Evolutionary conservation across 2,113 vertebrate genomes (phyloP).

Genomic region (Austrofundulus limnaeus): DNA sequence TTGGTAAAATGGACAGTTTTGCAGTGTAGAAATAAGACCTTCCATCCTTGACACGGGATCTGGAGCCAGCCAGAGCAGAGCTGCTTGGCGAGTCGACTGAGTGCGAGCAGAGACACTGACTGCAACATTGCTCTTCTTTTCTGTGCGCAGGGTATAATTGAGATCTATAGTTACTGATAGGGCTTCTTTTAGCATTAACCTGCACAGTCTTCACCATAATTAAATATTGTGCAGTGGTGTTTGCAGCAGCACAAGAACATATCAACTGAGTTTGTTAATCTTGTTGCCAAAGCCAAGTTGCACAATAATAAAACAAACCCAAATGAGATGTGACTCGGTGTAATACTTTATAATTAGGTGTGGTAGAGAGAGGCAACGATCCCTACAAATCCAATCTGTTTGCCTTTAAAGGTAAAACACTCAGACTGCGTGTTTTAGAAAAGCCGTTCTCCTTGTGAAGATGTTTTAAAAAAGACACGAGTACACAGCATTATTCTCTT

Average conservation of each 20-base stretch:
- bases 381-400: slow-evolving; percentile 28
- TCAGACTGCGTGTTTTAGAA: slow-evolving; percentile 1
- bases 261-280: slow-evolving; percentile 40
- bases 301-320: slow-evolving; percentile 20
- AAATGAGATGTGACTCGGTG: slow-evolving; percentile 28
- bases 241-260: slow-evolving; percentile 15
- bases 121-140: slow-evolving; percentile 37
- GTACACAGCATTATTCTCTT: neutral
- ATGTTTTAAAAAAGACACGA: neutral
- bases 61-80: slow-evolving; percentile 38
- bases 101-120: slow-evolving; percentile 35
- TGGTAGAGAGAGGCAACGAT: slow-evolving; percentile 16
- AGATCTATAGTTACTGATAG: slow-evolving; percentile 34
- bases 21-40: slow-evolving; percentile 39
- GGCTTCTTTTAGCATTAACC: slow-evolving; percentile 8
- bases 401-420: slow-evolving; percentile 23
- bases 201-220: slow-evolving; percentile 30
- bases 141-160: slow-evolving; percentile 36
- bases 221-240: slow-evolving; percentile 36
- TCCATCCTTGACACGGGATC: slow-evolving; percentile 23
- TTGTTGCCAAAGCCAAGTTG: slow-evolving; percentile 40
- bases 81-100: slow-evolving; percentile 48
- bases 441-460: neutral
- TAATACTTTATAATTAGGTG: slow-evolving; percentile 35
- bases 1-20: no score